Base-by-base conservation (phyloP, 2,797 vertebrate genomes). In the Margarornis squamiger region DNA sequence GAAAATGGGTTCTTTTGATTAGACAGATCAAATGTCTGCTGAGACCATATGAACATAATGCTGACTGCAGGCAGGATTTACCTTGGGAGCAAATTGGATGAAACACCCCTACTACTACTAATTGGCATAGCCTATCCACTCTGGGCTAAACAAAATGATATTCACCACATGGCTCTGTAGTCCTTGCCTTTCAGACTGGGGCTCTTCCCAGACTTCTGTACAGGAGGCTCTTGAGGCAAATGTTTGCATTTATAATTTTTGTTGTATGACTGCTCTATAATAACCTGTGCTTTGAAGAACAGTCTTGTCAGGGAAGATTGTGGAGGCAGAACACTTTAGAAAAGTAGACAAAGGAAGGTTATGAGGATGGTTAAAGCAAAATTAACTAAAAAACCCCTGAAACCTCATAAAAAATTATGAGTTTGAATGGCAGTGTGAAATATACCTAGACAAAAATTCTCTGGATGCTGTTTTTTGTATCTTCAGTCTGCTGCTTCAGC, bases 31-130 rank as follows among this genome's bases (percentile, higher is more conserved):
- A 80, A 91, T 49, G 75, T 92, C 91, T 95, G 72, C 87, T 65
- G 88, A 94, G 80, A 81, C 70, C 46, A 20, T 59, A 91, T 57
- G 91, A 95, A 92, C 55, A 49, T 83, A 92, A 88, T 76, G 45
- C 63, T 87, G 63, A 91, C 89, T 91, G 81, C 85, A 86, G 91
- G 91, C 91, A 91, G 85, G 71, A 62, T 94, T 95, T 91, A 93
- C 87, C 65, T 80, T 49, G 52, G 48, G 71, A 82, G 29, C 68
- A 89, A 78, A 85, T 49, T 93, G 84, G 55, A 85, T 89, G 87
- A 85, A 89, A 85, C 26, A 48, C 10, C 45, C 67, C 17, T 76
- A 12, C 49, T 16, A 68, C 66, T 71, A 12, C 72, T 93, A 93
- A 89, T 91, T 93, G 90, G 65, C 89, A 80, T 22, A 82, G 65